Evolutionary conservation across 2,113 vertebrate species (phyloP).

Genomic region (Gorsachius goisagi): DNA sequence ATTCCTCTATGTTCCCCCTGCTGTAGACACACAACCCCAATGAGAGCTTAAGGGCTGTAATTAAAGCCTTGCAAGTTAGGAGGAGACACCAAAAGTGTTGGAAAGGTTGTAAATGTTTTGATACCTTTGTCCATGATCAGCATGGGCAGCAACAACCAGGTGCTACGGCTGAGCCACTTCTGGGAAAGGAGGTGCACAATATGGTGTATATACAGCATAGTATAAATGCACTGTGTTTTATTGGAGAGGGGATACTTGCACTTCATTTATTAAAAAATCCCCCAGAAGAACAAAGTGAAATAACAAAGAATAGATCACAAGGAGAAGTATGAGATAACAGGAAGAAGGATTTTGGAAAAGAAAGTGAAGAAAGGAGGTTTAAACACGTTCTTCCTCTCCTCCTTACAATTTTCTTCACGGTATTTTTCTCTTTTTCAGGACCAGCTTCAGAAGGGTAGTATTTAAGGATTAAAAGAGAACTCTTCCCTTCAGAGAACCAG

Average conservation of each 20-base stretch:
- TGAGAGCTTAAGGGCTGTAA: neutral
- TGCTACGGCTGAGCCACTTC: neutral
- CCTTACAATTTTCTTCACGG: neutral
- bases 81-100: neutral
- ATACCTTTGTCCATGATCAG: neutral
- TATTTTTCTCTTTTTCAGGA: neutral
- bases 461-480: slow-evolving; percentile 28
- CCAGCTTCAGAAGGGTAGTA: neutral
- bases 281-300: neutral
- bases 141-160: neutral
- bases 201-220: rapidly evolving
- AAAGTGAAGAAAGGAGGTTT: neutral
- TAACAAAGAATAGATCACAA: neutral
- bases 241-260: neutral
- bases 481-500: neutral
- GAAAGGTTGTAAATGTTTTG: neutral
- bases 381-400: neutral
- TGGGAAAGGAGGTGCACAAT: neutral
- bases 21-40: neutral
- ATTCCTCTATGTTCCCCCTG: neutral
- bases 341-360: neutral
- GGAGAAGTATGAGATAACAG: neutral
- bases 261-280: neutral
- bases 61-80: neutral
- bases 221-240: neutral